Evolutionary conservation across 2,888 invertebrate species (phyloP).

Genomic region (Aphelenchoides bicaudatus): DNA sequence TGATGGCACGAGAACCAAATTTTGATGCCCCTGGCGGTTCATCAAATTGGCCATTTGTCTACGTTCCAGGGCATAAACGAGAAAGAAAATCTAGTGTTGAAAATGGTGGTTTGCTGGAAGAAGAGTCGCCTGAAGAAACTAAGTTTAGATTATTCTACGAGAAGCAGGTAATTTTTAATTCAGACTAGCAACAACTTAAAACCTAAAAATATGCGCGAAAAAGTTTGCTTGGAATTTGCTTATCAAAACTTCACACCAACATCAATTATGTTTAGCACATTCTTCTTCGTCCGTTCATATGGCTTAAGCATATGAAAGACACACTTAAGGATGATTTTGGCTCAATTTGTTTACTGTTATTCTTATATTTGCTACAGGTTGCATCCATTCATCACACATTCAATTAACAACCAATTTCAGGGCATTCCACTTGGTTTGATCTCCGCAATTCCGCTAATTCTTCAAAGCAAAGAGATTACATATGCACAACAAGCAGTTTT

Average conservation of each 20-base stretch:
- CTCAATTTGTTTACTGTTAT: slow-evolving; percentile 70
- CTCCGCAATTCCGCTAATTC: slow-evolving; percentile 87
- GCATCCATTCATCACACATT: slow-evolving; percentile 1
- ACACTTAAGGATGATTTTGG: slow-evolving; percentile 54
- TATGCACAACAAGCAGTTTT: slow-evolving; percentile 81
- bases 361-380: slow-evolving; percentile 77
- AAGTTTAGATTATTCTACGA: not conserved
- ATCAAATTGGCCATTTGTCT: slow-evolving; percentile 39
- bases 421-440: slow-evolving; percentile 88
- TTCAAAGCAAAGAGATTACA: slow-evolving; percentile 84
- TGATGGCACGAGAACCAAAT: slow-evolving; percentile 55
- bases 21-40: slow-evolving; percentile 45
- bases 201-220: too few relatives aligned
- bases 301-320: slow-evolving; percentile 46
- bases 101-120: slow-evolving; percentile 1
- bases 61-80: slow-evolving; percentile 3
- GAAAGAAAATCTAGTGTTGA: not conserved
- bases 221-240: too few relatives aligned
- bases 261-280: slow-evolving; percentile 38
- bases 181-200: too few relatives aligned
- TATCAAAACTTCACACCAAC: too few relatives aligned
- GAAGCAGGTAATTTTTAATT: not conserved
- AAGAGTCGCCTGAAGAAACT: not conserved
- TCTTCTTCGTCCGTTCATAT: slow-evolving; percentile 40
- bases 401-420: slow-evolving; percentile 62